Evolutionary conservation across 2,888 invertebrate species (phyloP), one percentile per base, ranked within the genome.

Genomic region (Platycnemis pennipes): DNA sequence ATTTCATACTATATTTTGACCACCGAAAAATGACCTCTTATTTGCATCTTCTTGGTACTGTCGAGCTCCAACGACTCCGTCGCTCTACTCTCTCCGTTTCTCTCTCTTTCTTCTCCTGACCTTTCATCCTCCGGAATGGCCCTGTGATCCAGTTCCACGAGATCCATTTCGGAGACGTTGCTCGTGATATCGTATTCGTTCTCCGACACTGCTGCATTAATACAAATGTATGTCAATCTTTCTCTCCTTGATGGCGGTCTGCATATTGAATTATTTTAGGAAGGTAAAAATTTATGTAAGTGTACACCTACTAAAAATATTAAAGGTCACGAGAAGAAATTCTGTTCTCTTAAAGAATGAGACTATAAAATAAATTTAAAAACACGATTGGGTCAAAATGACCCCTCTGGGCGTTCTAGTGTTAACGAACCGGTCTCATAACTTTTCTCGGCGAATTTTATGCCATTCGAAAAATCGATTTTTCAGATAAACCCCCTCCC

Each of bases 211-310:
- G 37, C 37, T 37, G 77, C 37, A 77, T 77, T 31, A 77, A 77
- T 77, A 77, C 77, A 37, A n/a, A 77, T 77, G 31, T 31, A 77
- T 77, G 77, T 37, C 77, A 37, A 77, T 77, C 77, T 77, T 37
- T 77, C 77, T 22, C 22, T 37, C 16, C 77, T 77, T 11, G 8
- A 31, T 37, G 77, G 13, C 31, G 77, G 77, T 77, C 37, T 77
- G 77, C 77, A 77, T 77, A 37, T n/a, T n/a, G n/a, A n/a, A n/a
- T n/a, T n/a, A n/a, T n/a, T n/a, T n/a, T n/a, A n/a, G n/a, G n/a
- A n/a, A n/a, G n/a, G n/a, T n/a, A n/a, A n/a, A n/a, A n/a, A n/a
- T n/a, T n/a, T n/a, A n/a, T n/a, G n/a, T n/a, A n/a, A n/a, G n/a
- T n/a, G n/a, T n/a, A n/a, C n/a, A n/a, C n/a, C n/a, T n/a, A n/a